Percentiles rank a stretch among this genome's conserved stretches.
These are phyloP conservation scores for Phalacrocorax aristotelis DNA, from an alignment of 2,113 vertebrate species.

Conservation along the genomic window DNA sequence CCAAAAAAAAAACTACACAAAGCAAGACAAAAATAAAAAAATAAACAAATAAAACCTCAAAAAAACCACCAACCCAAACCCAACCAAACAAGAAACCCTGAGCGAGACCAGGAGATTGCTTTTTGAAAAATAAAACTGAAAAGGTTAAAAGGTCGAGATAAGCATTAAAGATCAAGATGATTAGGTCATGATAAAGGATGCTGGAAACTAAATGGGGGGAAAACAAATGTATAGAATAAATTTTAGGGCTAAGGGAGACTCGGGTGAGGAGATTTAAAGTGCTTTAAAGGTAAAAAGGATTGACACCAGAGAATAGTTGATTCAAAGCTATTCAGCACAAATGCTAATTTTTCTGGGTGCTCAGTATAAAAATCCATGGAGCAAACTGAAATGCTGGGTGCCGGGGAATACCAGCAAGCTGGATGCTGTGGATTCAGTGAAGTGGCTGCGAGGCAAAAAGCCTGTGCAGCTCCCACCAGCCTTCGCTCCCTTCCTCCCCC, in stretches of 20 bases:
- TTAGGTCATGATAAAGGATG: constrained; percentile 51
- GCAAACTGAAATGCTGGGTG: constrained; percentile 64
- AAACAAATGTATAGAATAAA: not conserved
- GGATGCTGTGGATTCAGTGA: constrained; percentile 62
- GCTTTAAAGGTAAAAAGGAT: constrained; percentile 43
- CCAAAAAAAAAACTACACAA: not conserved
- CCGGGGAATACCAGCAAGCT: constrained; percentile 53
- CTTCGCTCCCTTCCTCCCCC: not conserved
- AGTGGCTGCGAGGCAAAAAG: constrained; percentile 20
- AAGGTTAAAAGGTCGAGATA: constrained; percentile 53
- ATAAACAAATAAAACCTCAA: too few species aligned
- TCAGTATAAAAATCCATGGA: constrained; percentile 58
- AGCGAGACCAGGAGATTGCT: constrained; percentile 40
- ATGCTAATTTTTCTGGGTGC: constrained; percentile 66
- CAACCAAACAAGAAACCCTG: not conserved
- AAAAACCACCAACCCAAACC: not conserved
- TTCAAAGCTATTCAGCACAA: constrained; percentile 72
- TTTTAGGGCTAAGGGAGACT: not conserved
- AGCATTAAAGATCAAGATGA: constrained; percentile 51
- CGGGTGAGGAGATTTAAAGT: constrained; percentile 17
- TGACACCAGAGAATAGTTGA: constrained; percentile 53
- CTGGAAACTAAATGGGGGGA: not conserved
- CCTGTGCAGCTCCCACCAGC: not conserved
- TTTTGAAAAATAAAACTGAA: constrained; percentile 55
- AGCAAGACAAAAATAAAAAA: too few species aligned